Conservation (phyloP, 2,113 vertebrate genomes). For the Catagonus wagneri region DNA sequence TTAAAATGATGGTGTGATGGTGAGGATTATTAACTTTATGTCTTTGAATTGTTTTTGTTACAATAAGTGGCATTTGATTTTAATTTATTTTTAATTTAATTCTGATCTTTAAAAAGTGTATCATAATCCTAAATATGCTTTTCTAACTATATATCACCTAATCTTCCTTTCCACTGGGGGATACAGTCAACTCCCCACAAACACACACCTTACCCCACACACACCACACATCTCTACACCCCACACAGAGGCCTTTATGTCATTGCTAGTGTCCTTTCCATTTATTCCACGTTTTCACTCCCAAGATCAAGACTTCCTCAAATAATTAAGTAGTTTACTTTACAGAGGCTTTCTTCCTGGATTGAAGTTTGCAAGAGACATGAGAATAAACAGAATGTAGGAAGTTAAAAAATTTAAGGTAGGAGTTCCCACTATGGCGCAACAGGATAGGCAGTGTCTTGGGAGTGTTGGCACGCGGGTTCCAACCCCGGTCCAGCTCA, state of each 20-base stretch:
- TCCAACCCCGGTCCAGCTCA: too few species aligned
- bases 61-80: background rate
- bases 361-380: background rate
- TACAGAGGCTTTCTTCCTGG: background rate
- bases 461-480: too few species aligned
- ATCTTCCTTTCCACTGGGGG: background rate
- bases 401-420: background rate
- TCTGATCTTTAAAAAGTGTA: background rate
- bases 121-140: background rate
- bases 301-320: background rate
- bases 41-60: conserved; percentile 14
- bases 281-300: background rate
- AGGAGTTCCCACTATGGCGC: too few species aligned
- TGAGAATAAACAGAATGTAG: conserved; percentile 35
- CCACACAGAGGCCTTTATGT: background rate
- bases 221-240: background rate
- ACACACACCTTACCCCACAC: too few species aligned
- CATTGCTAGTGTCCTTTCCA: background rate
- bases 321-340: background rate
- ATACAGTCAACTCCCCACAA: background rate
- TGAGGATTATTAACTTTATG: background rate
- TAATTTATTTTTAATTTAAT: background rate
- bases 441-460: too few species aligned
- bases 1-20: background rate
- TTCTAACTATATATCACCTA: background rate